Evolutionary conservation across 2,113 vertebrate genomes (phyloP), one percentile per base, ranked within the genome.

Genomic region (Xenus cinereus): DNA sequence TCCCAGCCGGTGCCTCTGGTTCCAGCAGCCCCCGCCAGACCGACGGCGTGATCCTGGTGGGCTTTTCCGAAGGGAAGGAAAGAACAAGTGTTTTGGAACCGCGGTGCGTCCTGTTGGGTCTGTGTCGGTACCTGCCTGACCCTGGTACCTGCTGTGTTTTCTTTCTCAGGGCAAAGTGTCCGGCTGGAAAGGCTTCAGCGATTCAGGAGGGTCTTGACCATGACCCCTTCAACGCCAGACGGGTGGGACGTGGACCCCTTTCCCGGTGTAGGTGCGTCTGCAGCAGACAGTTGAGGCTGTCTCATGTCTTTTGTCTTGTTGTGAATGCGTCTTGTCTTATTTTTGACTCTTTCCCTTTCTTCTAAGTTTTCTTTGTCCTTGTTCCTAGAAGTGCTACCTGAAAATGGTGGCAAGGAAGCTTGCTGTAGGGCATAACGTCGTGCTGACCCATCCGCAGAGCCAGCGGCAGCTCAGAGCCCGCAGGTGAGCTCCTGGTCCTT

Each of bases 51-150:
- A 43, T 57, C 76, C 59, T 12, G 35, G 50, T 27, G 50, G 50
- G 50, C 50, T 51, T 51, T 27, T 51, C 50, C 50, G 7, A 51
- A 51, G 50, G 50, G 50, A 27, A 51, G 69, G 28, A 21, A 67
- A 45, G 66, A n/a, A 0, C 19, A 20, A 17, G 24, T 14, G 24
- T 28, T 32, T 37, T 27, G 53, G 24, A 32, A 10, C 39, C 1
- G 35, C 10, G 32, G 78, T 15, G 21, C 79, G 16, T 90, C 95
- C 89, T 95, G 89, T 62, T 50, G 86, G 76, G 76, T 93, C 96
- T 28, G 54, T 63, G 37, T 22, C 11, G 11, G 95, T 35, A 59
- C 56, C 56, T n/a, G 21, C 21, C 56, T 80, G 53, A 84, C 92
- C 85, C 90, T 79, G 2, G 67, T 64, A 81, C 75, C 67, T 64